Percentiles rank a stretch among this genome's conserved stretches.
Conservation (phyloP, 2,797 vertebrate species). For the Ptychadena robeensis region DNA sequence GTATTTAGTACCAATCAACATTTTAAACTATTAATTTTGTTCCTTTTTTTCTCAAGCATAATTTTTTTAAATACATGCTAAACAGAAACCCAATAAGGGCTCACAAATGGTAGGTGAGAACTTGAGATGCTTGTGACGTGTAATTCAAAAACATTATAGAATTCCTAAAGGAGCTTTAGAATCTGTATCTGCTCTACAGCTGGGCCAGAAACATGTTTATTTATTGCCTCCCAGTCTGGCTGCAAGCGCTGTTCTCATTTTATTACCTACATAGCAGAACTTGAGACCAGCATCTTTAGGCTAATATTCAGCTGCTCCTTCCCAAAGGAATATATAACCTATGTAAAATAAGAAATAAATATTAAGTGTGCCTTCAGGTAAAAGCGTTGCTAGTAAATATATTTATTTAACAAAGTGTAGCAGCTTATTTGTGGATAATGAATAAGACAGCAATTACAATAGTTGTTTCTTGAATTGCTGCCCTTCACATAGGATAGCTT, state of each 20-base stretch:
- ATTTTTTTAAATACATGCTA: background rate
- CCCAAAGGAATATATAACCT: constrained; percentile 15
- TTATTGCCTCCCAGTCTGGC: constrained; percentile 47
- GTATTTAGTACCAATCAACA: background rate
- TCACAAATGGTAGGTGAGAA: background rate
- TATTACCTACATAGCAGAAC: constrained; percentile 44
- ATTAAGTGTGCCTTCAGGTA: constrained; percentile 19
- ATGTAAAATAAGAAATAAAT: constrained; percentile 47
- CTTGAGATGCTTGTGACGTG: constrained; percentile 16
- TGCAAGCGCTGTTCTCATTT: constrained; percentile 43
- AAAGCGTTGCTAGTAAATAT: constrained; percentile 22
- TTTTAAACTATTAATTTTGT: background rate
- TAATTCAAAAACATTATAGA: constrained; percentile 25
- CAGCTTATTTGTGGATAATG: constrained; percentile 21
- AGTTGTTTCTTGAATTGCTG: constrained; percentile 40
- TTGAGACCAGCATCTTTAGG: constrained; percentile 41
- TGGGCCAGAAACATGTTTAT: constrained; percentile 39
- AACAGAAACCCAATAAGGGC: background rate
- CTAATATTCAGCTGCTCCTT: constrained; percentile 29
- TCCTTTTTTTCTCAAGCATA: background rate
- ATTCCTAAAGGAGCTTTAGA: constrained; percentile 30
- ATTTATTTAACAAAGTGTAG: constrained; percentile 19
- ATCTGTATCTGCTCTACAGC: constrained; percentile 32
- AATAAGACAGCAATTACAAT: constrained; percentile 43
- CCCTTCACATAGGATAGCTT: background rate